Evolutionary conservation across 2,888 invertebrate genomes (phyloP), one percentile per base, ranked within the genome.

Genomic region (Xanthia icteritia): DNA sequence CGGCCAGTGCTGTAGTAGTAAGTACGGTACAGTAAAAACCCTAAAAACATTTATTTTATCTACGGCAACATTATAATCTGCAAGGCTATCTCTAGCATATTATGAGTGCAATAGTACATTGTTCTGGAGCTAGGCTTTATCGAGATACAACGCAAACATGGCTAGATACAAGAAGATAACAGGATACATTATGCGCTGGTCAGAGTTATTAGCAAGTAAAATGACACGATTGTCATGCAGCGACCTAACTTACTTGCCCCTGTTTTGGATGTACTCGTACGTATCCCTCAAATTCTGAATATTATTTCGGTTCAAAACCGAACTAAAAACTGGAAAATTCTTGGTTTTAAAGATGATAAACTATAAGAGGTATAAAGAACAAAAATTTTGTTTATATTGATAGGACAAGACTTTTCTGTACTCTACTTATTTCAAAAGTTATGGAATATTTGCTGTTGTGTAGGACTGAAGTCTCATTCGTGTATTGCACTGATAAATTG

Each of bases 201-300:
- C 90, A 89, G 87, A 86, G 66, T 84, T 78, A 93, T 94, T 94
- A 92, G 93, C 94, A 94, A 94, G 94, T 94, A 88, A 93, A 94
- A 94, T 94, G 77, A 73, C 74, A 80, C 89, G 85, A 92, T 93
- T 92, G 91, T 90, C 87, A 92, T 90, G 90, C 92, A 86, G 76
- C 77, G 91, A 92, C 91, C 92, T 89, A 79, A 82, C 89, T 88
- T 87, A 86, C 87, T 90, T 89, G 82, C 81, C 84, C 80, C 81
- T 79, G 84, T 89, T 86, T 85, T 79, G 73, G 81, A 82, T 80
- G 74, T 73, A n/a, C n/a, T n/a, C n/a, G n/a, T n/a, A 83, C 84
- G 68, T 58, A 54, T 80, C 78, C 74, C 63, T 79, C 72, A 65
- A 83, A 82, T 79, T 88, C 73, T 54, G 67, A 73, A 73, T 77